phyloP scores from a whole-genome alignment of 2,797 vertebrate species.

The Heliangelus exortis region DNA sequence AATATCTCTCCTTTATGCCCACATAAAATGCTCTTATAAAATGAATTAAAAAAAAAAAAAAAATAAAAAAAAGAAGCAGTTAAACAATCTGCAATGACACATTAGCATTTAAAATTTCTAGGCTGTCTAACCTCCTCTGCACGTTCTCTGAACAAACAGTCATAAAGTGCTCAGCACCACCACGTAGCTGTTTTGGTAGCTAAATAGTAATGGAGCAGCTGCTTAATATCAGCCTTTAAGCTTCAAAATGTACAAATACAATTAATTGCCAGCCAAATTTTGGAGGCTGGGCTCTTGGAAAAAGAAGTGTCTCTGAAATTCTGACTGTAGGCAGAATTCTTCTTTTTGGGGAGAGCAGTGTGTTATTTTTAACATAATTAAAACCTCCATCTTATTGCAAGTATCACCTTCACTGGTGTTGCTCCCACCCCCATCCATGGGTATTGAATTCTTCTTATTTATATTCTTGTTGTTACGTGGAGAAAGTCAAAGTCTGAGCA shows the following conservation, averaged over 20 bases:
- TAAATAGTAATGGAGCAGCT: conserved; percentile 57
- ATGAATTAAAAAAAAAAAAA: conserved; percentile 39
- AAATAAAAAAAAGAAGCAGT: background rate
- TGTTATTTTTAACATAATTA: background rate
- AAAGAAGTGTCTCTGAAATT: conserved; percentile 3
- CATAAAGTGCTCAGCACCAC: conserved; percentile 51
- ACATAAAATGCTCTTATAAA: background rate
- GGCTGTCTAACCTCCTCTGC: conserved; percentile 58
- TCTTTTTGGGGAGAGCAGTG: accelerated
- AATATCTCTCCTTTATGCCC: background rate
- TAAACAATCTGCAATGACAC: conserved; percentile 62
- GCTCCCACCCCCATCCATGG: background rate
- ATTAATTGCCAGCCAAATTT: conserved; percentile 49
- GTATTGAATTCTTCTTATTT: background rate
- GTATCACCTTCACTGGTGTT: background rate
- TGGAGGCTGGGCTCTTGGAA: background rate
- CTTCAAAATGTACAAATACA: conserved; percentile 59
- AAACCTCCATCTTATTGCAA: background rate
- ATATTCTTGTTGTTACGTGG: background rate
- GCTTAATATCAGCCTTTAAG: conserved; percentile 71
- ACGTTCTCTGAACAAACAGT: conserved; percentile 52
- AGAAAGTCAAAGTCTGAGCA: conserved; percentile 29
- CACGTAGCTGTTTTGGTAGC: conserved; percentile 50
- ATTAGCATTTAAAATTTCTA: conserved; percentile 57
- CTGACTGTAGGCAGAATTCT: background rate